Evolutionary conservation across 2,797 vertebrate genomes (phyloP), one percentile per base, ranked within the genome.

Genomic region (Sebastes kiyomatsui): DNA sequence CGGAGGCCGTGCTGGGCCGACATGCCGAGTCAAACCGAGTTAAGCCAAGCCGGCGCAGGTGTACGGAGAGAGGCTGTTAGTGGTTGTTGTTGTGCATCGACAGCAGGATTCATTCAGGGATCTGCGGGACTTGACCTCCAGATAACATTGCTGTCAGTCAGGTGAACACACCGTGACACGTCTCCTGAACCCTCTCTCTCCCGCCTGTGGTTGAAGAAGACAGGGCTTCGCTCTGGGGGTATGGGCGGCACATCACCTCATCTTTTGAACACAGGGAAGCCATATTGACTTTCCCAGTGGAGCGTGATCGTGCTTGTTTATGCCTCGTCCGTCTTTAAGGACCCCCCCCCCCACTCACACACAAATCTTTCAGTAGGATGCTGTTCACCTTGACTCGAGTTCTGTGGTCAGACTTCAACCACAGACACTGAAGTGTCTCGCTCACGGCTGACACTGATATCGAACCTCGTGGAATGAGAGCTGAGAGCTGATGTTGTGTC

Each of bases 281-380:
- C 72, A 67, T 82, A 80, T 78, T 72, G 69, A 86, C 71, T 82
- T 88, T 84, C 32, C 58, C 69, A 69, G 80, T 66, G 66, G 65
- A 67, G 62, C n/a, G 27, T 70, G 68, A 67, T 72, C 62, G 61
- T 66, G 84, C 72, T 78, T 66, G 61, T 80, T 75, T 79, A 84
- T 69, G 72, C 81, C 52, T 80, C 68, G 78, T 84, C 73, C 54
- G n/a, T 79, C 81, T 85, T 86, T 35, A 35, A 35, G 35, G 35
- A 35, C 12, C 35, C 18, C 58, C 1, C 4, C 13, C 38, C 5
- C 5, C 38, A 3, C 13, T 6, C 35, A 42, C 38, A 42, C 38
- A 55, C 61, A 62, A 30, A 62, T 13, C 46, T 64, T 54, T 62
- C 61, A 28, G 27, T 78, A 68, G 72, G 58, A 61, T 38, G 52